phyloP scores from a whole-genome alignment of 2,888 invertebrate species.

The Galerucella calmariensis region DNA sequence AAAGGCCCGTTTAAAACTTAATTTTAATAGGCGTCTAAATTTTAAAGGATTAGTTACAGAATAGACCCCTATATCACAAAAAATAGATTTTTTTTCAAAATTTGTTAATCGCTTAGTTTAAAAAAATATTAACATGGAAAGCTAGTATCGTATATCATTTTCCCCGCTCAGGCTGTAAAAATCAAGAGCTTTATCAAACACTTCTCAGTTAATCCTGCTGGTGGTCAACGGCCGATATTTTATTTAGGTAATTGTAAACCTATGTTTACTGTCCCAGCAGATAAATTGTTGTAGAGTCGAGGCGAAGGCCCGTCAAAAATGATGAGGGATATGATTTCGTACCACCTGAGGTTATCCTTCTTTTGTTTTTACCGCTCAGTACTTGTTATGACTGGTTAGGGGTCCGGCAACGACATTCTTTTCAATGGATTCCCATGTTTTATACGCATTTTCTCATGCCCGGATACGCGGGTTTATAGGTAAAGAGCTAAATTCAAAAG shows the following conservation, averaged over 20 bases:
- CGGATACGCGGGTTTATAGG: slow-evolving; percentile 31
- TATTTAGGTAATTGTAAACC: slow-evolving; percentile 56
- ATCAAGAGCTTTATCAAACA: not conserved
- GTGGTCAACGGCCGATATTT: slow-evolving; percentile 39
- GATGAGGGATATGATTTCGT: slow-evolving; percentile 59
- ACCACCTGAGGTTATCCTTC: slow-evolving; percentile 56
- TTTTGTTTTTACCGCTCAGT: slow-evolving; percentile 59
- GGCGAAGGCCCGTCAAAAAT: slow-evolving; percentile 56
- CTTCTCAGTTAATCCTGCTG: not conserved
- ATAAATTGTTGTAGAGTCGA: slow-evolving; percentile 57
- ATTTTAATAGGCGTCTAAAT: too few relatives aligned
- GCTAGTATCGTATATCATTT: too few relatives aligned
- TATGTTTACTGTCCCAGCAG: slow-evolving; percentile 54
- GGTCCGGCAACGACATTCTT: slow-evolving; percentile 52
- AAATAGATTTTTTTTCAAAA: too few relatives aligned
- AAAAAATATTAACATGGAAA: not conserved
- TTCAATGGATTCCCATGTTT: slow-evolving; percentile 45
- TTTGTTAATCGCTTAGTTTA: not conserved
- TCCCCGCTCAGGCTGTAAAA: not conserved
- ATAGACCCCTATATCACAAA: too few relatives aligned
- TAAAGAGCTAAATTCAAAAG: not conserved
- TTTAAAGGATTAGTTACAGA: too few relatives aligned
- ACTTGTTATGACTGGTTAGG: slow-evolving; percentile 56
- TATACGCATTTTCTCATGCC: slow-evolving; percentile 45
- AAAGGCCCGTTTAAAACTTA: too few relatives aligned